Evolutionary conservation across 23 tunicate species (phyloP), one percentile per base, ranked within the genome.

Genomic region (Halocynthia aurantium): DNA sequence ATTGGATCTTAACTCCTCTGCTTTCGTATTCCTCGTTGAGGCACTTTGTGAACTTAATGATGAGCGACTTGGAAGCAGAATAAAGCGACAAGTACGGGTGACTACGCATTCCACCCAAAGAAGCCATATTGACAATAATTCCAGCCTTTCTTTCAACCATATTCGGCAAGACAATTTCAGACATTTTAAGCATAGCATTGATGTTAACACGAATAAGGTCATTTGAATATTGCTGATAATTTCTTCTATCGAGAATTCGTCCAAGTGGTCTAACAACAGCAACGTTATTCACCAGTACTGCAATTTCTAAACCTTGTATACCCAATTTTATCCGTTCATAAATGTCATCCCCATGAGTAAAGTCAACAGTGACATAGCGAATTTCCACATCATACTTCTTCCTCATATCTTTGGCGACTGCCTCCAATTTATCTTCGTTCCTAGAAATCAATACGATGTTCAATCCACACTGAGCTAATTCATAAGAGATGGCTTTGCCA

Each of bases 211-310:
- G 9, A 18, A 74, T 9, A 54, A 74, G 64, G 55, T 74, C 57
- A 8, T 10, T 74, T 0, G 67, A 52, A 53, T 74, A 74, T 55
- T 52, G 55, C 66, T 53, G 22, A n/a, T 50, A 10, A 13, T 74
- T 53, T 10, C 52, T 19, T 13, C 55, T 17, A 53, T 74, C 78
- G n/a, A 74, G 67, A n/a, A 52, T 22, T 31, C 44, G 44, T 10
- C 8, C 21, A 2, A 53, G 5, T 52, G 78, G 78, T 17, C 22
- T 4, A 12, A 10, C 10, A 53, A 10, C 20, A 13, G 18, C 64
- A n/a, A 74, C 78, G 55, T 74, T 74, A 53, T 74, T 74, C n/a
- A 74, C 78, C 78, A 74, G 22, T n/a, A 74, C 56, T 50, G 78
- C 78, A 10, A 74, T 74, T 9, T 53, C 62, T 8, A 74, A 63